Percentiles rank a stretch among this genome's conserved stretches.
phyloP scores from a whole-genome alignment of 2,113 vertebrate species.

The Rhegmatorhina hoffmannsi region DNA sequence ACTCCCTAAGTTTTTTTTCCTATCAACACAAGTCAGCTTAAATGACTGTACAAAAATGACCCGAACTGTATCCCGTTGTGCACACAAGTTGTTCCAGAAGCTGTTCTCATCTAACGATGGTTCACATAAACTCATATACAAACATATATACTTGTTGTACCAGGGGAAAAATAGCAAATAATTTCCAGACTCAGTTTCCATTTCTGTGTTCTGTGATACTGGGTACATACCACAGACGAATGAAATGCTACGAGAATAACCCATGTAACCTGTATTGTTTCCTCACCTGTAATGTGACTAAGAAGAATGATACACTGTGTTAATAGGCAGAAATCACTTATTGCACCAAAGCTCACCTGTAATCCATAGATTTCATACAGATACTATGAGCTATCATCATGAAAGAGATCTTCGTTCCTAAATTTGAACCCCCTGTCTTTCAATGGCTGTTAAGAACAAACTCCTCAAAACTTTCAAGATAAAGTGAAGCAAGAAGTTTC shows the following conservation, averaged over 20 bases:
- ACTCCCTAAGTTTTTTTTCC: neutral
- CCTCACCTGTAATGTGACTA: neutral
- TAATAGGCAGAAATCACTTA: slow-evolving; percentile 10
- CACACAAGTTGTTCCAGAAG: neutral
- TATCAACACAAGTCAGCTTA: neutral
- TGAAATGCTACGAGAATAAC: neutral
- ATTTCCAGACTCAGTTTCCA: neutral
- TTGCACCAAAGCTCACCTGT: slow-evolving; percentile 11
- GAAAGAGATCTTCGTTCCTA: neutral
- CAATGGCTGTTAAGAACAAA: slow-evolving; percentile 7
- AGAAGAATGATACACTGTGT: neutral
- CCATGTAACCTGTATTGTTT: neutral
- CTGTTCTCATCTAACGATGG: neutral
- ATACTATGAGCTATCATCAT: neutral
- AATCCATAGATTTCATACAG: slow-evolving; percentile 39
- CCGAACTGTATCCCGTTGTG: neutral
- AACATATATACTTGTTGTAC: neutral
- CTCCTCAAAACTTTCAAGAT: slow-evolving; percentile 6
- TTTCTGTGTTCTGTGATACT: neutral
- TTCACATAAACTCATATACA: neutral
- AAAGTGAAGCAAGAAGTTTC: slow-evolving; percentile 52
- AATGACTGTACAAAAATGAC: neutral
- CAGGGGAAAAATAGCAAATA: neutral
- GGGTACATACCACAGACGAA: neutral
- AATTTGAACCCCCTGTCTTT: neutral